Evolutionary conservation across 2,113 vertebrate genomes (phyloP).

Genomic region (Semnornis frantzii): DNA sequence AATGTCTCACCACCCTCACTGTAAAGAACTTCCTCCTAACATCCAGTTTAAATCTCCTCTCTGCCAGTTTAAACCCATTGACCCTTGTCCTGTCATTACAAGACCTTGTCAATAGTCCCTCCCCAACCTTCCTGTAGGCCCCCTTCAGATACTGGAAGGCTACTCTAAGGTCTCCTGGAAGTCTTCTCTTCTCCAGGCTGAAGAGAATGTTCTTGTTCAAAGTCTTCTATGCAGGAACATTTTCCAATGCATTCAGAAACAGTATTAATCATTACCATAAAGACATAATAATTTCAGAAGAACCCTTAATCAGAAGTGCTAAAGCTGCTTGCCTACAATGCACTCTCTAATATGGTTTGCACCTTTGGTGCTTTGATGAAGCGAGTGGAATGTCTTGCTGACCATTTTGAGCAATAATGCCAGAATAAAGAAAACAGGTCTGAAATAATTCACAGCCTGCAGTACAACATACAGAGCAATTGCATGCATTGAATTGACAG

Average conservation of each 20-base stretch:
- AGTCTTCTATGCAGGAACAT: rapidly evolving
- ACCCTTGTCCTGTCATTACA: no score
- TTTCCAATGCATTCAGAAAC: background rate
- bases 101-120: no score
- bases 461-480: background rate
- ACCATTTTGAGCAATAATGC: background rate
- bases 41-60: no score
- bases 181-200: no score
- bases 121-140: no score
- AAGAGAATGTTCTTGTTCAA: background rate
- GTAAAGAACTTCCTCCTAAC: no score
- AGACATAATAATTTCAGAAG: background rate
- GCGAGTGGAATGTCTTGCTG: background rate
- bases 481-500: rapidly evolving
- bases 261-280: background rate
- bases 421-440: background rate
- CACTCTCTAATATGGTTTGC: background rate
- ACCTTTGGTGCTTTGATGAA: background rate
- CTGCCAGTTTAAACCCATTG: no score
- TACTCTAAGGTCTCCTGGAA: no score
- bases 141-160: no score
- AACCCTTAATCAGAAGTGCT: background rate
- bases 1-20: no score
- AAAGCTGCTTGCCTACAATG: background rate
- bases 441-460: background rate